Conservation (phyloP, 2,113 vertebrate species). For the Irena cyanogastra region DNA sequence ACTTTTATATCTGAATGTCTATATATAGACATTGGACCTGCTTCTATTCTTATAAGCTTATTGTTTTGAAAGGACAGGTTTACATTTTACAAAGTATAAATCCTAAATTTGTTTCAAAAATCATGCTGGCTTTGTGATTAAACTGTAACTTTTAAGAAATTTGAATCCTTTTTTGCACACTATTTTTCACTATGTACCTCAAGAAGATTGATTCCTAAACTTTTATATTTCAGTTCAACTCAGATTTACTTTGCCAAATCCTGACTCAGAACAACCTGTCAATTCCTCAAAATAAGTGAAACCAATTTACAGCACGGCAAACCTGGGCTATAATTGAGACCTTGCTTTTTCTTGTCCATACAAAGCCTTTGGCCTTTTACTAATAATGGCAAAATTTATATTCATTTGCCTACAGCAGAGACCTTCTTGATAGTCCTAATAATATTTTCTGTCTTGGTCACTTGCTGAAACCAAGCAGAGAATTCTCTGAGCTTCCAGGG, state of each 20-base stretch:
- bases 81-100: not conserved
- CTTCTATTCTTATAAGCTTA: not conserved
- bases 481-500: not conserved
- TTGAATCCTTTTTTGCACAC: not conserved
- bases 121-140: not conserved
- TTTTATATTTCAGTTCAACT: not conserved
- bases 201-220: not conserved
- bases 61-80: not conserved
- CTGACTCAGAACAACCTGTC: not conserved
- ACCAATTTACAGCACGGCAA: not conserved
- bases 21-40: not conserved
- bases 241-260: not conserved
- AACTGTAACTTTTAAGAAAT: not conserved
- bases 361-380: not conserved
- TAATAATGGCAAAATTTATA: not conserved
- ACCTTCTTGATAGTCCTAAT: not conserved
- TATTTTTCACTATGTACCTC: not conserved
- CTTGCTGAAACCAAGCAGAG: not conserved
- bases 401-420: not conserved
- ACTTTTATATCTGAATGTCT: not conserved
- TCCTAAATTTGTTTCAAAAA: not conserved
- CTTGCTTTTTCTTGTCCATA: not conserved
- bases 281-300: not conserved
- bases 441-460: not conserved
- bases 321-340: not conserved